Evolutionary conservation across 2,888 invertebrate genomes (phyloP), one percentile per base, ranked within the genome.

Genomic region (Reticulitermes lucifugus): DNA sequence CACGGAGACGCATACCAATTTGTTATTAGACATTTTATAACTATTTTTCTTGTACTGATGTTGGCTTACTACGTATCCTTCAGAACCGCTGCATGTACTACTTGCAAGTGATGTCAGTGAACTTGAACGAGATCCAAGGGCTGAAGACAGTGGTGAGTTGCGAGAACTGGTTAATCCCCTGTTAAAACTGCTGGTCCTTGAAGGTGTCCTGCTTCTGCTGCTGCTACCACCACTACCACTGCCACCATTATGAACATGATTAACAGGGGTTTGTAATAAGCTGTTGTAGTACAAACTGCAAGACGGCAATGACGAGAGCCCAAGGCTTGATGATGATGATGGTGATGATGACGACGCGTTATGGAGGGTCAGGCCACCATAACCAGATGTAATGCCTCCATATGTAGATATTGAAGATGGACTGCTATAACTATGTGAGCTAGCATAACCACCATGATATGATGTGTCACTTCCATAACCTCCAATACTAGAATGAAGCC

Each of bases 61-160:
- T 22, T 51, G 10, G 22, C 96, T 93, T 96, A 97, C 97, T 93
- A 94, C 94, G 89, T 97, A 97, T 92, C 96, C 96, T 92, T 96
- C 96, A 86, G 96, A 96, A 88, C 85, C 86, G 79, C 87, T 87
- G 55, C 86, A 70, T 51, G 86, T 85, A 77, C 85, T 87, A 22
- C 84, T 75, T 51, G 84, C 83, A 51, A 87, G 70, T 1, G 87
- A 87, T 46, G 83, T 83, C 51, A 75, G 71, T 18, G 87, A 87
- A 22, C 86, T 85, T 18, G 86, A 86, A 12, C 87, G 84, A 70
- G 92, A 89, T 88, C 92, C 89, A 92, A 91, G 73, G 21, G 79
- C 83, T 6, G 87, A 86, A 21, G 87, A 86, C 12, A 83, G 51
- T 10, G 86, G 83, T 12, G 87, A 86, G 41, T 81, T 73, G 21